A percentile compares a stretch with the other conserved stretches of the same genome.
These are phyloP conservation scores for Heteropelma amictum DNA, from an alignment of 2,888 invertebrate genomes.

Conservation along the genomic window DNA sequence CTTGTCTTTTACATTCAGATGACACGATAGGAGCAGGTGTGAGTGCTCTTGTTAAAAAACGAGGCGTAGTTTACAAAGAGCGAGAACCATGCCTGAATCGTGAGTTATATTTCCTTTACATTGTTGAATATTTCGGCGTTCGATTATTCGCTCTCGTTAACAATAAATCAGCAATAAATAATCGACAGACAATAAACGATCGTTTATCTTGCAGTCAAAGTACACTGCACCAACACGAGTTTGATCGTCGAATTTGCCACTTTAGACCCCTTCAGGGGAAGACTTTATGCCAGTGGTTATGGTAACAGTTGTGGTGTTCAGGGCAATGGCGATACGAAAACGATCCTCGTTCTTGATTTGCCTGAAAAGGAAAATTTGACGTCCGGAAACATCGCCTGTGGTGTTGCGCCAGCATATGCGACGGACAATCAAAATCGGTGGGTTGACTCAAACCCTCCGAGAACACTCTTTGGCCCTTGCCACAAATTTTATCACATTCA, in stretches of 20 bases:
- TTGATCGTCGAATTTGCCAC: conserved; percentile 80
- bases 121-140: background rate
- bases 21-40: conserved; percentile 90
- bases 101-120: conserved; percentile 78
- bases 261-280: conserved; percentile 81
- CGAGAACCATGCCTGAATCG: conserved; percentile 91
- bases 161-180: background rate
- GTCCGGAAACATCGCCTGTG: conserved; percentile 66
- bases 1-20: conserved; percentile 88
- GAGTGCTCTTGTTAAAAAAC: conserved; percentile 81
- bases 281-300: conserved; percentile 89
- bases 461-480: background rate
- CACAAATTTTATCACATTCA: too few relatives aligned
- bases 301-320: conserved; percentile 85
- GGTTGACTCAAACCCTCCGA: background rate
- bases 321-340: conserved; percentile 79
- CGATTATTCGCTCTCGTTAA: background rate
- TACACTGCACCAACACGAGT: conserved; percentile 84
- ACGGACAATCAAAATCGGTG: conserved; percentile 73
- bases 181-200: too few relatives aligned
- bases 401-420: conserved; percentile 72
- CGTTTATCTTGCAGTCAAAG: conserved; percentile 88
- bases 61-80: conserved; percentile 86
- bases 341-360: conserved; percentile 82
- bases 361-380: conserved; percentile 64